Evolutionary conservation across 2,888 invertebrate genomes (phyloP).

Genomic region (Trichopria drosophilae): DNA sequence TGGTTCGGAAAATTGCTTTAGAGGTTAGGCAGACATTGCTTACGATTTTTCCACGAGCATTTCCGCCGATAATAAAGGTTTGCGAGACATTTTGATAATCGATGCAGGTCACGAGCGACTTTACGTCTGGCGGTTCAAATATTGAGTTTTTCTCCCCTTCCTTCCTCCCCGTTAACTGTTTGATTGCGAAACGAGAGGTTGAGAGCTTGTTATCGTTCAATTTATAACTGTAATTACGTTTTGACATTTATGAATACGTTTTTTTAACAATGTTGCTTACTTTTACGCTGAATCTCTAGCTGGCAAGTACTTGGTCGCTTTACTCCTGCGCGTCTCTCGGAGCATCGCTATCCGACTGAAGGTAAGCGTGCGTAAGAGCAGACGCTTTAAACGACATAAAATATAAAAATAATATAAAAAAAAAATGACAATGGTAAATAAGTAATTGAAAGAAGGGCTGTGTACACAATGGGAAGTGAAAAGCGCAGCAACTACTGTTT

Average conservation of each 20-base stretch:
- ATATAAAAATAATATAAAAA: conserved; percentile 20
- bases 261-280: conserved; percentile 28
- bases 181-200: conserved; percentile 16
- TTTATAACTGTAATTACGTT: conserved; percentile 24
- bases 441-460: conserved; percentile 47
- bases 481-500: conserved; percentile 56
- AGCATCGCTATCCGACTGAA: too few relatives aligned
- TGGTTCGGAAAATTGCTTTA: too few relatives aligned
- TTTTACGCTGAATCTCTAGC: conserved; percentile 32
- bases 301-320: conserved; percentile 35
- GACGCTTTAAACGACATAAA: conserved; percentile 24
- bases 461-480: conserved; percentile 54
- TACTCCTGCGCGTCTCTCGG: conserved; percentile 22
- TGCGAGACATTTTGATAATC: conserved; percentile 17
- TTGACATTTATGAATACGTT: not conserved
- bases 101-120: conserved; percentile 10
- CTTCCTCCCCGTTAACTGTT: conserved; percentile 23
- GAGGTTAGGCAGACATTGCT: too few relatives aligned
- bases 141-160: conserved; percentile 14
- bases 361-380: too few relatives aligned
- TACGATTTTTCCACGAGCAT: too few relatives aligned
- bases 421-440: conserved; percentile 17
- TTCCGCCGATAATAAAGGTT: too few relatives aligned
- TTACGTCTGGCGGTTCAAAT: conserved; percentile 18
- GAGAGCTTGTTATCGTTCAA: conserved; percentile 28